Base-by-base conservation (phyloP, 2,113 vertebrate species). In the Brachirus orientalis region DNA sequence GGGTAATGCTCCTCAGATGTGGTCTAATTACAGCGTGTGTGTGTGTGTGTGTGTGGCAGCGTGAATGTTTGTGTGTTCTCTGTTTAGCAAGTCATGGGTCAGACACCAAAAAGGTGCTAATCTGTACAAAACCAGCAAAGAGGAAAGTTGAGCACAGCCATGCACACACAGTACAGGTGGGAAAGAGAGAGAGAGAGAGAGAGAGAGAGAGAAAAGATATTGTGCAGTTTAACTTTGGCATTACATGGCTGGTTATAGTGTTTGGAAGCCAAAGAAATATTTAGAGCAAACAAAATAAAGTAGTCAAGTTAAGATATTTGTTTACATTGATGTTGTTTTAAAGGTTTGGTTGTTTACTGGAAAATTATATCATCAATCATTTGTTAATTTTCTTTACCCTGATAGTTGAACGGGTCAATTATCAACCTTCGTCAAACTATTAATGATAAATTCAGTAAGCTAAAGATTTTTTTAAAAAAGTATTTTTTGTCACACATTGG, bases 1-100 rank as follows among this genome's bases (percentile, higher is more conserved):
- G 79, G 83, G 77, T 93, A 92, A 92, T 91, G 82, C 69, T 90
- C 90, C 82, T 91, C 86, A 91, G 83, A 92, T 89, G 88, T 86
- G 82, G 65, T 76, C 74, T 86, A 91, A 88, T 89, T 90, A 84
- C 79, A 74, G 52, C 64, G 77, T 71, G 74, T 71, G 55, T 64
- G 69, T 53, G 10, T 66, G 63, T 50, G 36, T 16, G 35, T 46
- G 59, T 35, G 64, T 41, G 63, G 2, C 38, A 10, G 38, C 37
- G 12, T 67, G 51, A 58, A 37, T 56, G 11, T 16, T 16, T 19
- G 79, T 79, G 68, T 63, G 68, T 75, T 74, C 18, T 47, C 28
- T 56, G 68, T 67, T 82, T 58, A 57, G 51, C 69, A 87, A 81
- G 50, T 52, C 56, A 38, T 62, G 66, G 65, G 58, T 44, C 63